Base-by-base conservation (phyloP, 2,797 vertebrate genomes). In the Pteropus rufus region DNA sequence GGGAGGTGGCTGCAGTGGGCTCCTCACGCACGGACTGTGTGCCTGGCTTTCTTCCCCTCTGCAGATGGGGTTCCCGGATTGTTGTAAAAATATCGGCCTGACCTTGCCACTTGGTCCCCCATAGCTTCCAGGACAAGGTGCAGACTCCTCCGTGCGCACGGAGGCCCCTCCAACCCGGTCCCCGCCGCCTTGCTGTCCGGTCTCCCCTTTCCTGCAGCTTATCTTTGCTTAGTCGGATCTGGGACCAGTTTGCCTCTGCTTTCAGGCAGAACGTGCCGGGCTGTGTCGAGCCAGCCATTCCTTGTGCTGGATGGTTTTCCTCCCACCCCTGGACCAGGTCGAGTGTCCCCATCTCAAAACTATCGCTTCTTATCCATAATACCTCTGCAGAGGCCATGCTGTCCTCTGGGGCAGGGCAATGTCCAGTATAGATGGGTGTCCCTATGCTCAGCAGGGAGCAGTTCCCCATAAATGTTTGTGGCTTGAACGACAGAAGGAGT, bases 21-120 rank as follows among this genome's bases (percentile, higher is more conserved):
- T 56, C 56, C 31, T 89, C 54, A 16, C 0, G 0, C 44, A 1
- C n/a, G 3, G 44, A 29, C 49, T 16, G 7, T 60, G 21, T 4
- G 12, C 6, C 39, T 70, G 3, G 7, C 58, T 76, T 36, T 3
- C 4, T n/a, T 56, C 11, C 14, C 62, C 69, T 73, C 12, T 58
- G 21, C 31, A 41, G 24, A 34, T 9, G 24, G 62, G 18, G 18
- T 75, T 34, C 69, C 79, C 9, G 11, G 26, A n/a, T 73, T 46
- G 19, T 49, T 77, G 21, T 73, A 62, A 75, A 90, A 52, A 36
- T 39, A 52, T 34, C 64, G 18, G 0, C 10, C 1, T 69, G 69
- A 14, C 75, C 86, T 80, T 81, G 69, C 67, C 39, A 8, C 10
- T n/a, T 73, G 69, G 34, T n/a, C 77, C 26, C n/a, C 70, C 19